Evolutionary conservation across 2,113 vertebrate genomes (phyloP), one percentile per base, ranked within the genome.

Genomic region (Formicarius rufipectus): DNA sequence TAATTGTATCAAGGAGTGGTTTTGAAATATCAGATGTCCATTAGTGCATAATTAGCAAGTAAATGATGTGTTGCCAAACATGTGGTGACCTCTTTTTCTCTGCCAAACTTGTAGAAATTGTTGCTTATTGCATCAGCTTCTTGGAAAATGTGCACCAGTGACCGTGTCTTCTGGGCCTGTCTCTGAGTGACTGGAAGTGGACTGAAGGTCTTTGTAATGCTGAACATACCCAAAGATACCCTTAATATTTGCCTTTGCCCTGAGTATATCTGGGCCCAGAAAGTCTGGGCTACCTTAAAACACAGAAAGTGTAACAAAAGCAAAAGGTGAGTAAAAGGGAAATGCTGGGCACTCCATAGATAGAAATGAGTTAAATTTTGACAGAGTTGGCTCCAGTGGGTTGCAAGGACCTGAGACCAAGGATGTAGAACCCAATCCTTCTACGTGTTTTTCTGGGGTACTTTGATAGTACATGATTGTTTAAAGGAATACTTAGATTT

Each of bases 41-140:
- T 98, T 98, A 98, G 97, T 88, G 97, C 98, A 90, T 98, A 98
- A 99, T 99, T 98, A 98, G 97, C 97, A 94, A 98, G 97, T 95
- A 98, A 98, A 99, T 98, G 98, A 98, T 95, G 98, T 98, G 98
- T 98, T 98, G 97, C 98, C 98, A 98, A 98, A 98, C 97, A 97
- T 97, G 97, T 96, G 97, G 95, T 88, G 89, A 96, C 96, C 96
- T 96, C 85, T 90, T 53, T 95, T 95, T 96, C 88, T 89, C 95
- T 0, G 12, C 88, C 93, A 90, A 94, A 96, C 93, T 95, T 93
- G 60, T 93, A 86, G 87, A 67, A 18, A 35, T 62, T 73, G 42
- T 50, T 88, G 55, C 85, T 96, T 87, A 91, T 31, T 80, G 47
- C 24, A 35, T 90, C 87, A 78, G 7, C 19, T 90, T 50, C 91